These are phyloP conservation scores for Tipula vernalis DNA, from an alignment of 2,888 invertebrate genomes.

Conservation along the genomic window DNA sequence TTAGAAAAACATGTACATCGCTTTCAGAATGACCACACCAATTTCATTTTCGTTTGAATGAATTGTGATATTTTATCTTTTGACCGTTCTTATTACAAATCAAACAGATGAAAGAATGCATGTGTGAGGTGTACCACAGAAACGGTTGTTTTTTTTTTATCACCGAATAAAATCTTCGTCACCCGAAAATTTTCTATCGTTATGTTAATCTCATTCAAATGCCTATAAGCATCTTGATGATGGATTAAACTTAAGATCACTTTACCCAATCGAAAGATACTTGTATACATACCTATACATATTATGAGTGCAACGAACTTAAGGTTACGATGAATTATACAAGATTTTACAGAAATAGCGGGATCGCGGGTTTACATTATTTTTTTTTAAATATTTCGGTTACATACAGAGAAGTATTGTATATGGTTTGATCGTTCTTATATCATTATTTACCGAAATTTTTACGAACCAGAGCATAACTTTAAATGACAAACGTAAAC, in stretches of 20 bases:
- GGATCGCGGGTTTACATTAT: background rate
- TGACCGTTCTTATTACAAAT: background rate
- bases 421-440: background rate
- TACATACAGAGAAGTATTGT: background rate
- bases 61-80: background rate
- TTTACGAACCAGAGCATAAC: background rate
- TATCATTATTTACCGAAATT: background rate
- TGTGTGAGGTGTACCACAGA: background rate
- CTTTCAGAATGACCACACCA: background rate
- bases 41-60: background rate
- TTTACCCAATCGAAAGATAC: background rate
- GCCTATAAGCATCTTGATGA: background rate
- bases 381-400: background rate
- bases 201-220: background rate
- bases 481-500: background rate
- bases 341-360: background rate
- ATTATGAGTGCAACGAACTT: background rate
- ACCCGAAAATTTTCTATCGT: background rate
- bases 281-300: background rate
- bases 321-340: background rate
- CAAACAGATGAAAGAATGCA: background rate
- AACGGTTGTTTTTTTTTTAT: background rate
- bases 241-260: background rate
- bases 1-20: background rate
- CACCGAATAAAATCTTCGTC: background rate